Evolutionary conservation across 53 echinoderm and acorn worm genomes (phyloP), one percentile per base, ranked within the genome.

Genomic region (Zoroaster sp.): DNA sequence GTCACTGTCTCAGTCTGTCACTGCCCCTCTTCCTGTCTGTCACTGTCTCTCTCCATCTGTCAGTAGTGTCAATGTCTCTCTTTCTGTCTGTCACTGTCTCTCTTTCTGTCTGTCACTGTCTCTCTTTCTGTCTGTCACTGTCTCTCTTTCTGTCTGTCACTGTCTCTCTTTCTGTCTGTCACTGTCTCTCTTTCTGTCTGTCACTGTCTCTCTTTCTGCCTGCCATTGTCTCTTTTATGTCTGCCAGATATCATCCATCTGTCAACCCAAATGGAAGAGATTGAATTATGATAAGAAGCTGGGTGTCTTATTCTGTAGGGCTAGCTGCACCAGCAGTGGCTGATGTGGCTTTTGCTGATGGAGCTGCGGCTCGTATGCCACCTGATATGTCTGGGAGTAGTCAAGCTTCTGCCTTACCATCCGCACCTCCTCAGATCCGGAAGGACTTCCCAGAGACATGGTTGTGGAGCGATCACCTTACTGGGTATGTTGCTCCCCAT

Each of bases 401-500:
- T 9, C 28, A 0, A 8, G 21, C 20, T 12, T 14, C 18, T 36
- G 37, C 59, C 23, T 14, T 69, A 31, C 35, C 23, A 44, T 44
- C 13, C 7, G 51, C 35, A 65, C 30, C 30, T 5, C 25, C 47
- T 17, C 73, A 53, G 0, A 55, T 88, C 14, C 44, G 88, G 1
- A 43, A 51, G 0, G 45, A 59, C n/a, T 89, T 89, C 15, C 89
- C 89, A 9, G 89, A 89, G 51, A 89, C 89, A 11, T 89, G 89
- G 89, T 28, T 89, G 3, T 89, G 89, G 89, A 52, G 39, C 28
- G 79, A 89, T 68, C 7, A 43, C 13, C 45, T 78, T 17, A 36
- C 89, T 45, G 89, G 69, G 89, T 89, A 89, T 18, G 68, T 28
- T 18, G 35, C 15, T n/a, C n/a, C n/a, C n/a, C n/a, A n/a, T n/a